Percentiles rank a stretch among this genome's conserved stretches.
phyloP scores from a whole-genome alignment of 2,888 invertebrate genomes.

The Drosophila quinaria region DNA sequence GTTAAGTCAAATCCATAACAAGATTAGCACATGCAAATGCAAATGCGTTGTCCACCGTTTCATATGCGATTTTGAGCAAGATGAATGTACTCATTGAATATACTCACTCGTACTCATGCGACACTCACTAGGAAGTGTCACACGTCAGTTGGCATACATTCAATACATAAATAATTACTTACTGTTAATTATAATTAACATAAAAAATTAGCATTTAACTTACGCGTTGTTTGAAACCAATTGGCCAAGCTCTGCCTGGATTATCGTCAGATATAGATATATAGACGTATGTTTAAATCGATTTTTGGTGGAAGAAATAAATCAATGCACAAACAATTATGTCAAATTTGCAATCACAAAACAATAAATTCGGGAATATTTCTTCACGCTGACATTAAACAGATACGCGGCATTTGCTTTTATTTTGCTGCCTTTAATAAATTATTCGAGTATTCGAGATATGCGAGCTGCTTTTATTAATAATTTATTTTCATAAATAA shows the following conservation, averaged over 20 bases:
- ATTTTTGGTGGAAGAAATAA: conserved; percentile 33
- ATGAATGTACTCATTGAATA: conserved; percentile 51
- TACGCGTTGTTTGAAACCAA: conserved; percentile 40
- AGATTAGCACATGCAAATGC: conserved; percentile 25
- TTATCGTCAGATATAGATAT: not conserved
- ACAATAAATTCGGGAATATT: conserved; percentile 55
- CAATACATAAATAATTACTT: conserved; percentile 66
- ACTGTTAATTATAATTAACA: conserved; percentile 65
- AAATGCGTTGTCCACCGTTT: conserved; percentile 14
- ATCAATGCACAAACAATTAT: conserved; percentile 67
- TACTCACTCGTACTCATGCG: not conserved
- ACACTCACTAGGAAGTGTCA: conserved; percentile 61
- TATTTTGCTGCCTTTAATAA: conserved; percentile 43
- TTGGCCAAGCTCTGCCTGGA: not conserved
- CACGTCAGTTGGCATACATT: conserved; percentile 56
- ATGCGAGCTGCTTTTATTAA: conserved; percentile 9
- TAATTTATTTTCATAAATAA: conserved; percentile 37
- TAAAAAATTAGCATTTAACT: conserved; percentile 66
- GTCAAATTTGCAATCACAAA: conserved; percentile 73
- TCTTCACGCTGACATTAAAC: conserved; percentile 62
- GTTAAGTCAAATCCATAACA: conserved; percentile 2
- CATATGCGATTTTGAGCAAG: conserved; percentile 58
- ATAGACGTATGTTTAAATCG: not conserved
- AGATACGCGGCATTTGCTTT: conserved; percentile 58
- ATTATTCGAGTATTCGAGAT: conserved; percentile 34